phyloP scores from a whole-genome alignment of 1,140 invertebrate species.

The Thalassaphorura encarpata region DNA sequence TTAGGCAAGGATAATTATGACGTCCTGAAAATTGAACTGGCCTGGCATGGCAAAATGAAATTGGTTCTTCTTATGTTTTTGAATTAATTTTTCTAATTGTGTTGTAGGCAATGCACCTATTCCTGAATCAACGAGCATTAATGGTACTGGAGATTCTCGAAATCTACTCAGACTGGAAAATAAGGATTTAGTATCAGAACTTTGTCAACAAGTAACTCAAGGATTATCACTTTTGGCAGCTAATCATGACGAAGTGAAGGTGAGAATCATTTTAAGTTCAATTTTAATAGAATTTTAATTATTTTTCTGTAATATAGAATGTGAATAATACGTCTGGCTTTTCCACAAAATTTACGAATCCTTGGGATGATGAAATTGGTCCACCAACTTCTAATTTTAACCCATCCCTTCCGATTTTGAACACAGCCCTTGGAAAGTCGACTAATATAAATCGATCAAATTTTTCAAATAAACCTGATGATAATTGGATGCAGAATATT shows the following conservation, averaged over 20 bases:
- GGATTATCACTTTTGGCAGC: slow-evolving; percentile 66
- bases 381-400: background rate
- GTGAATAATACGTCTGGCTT: background rate
- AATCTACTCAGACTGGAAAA: slow-evolving; percentile 23
- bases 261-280: too few species aligned
- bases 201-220: slow-evolving; percentile 78
- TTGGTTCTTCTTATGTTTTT: too few species aligned
- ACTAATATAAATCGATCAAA: slow-evolving; percentile 1
- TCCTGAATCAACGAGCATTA: background rate
- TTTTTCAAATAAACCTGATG: background rate
- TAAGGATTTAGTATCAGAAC: slow-evolving; percentile 53
- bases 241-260: slow-evolving; percentile 49
- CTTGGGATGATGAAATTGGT: slow-evolving; percentile 28
- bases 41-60: background rate
- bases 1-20: too few species aligned
- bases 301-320: too few species aligned
- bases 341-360: slow-evolving; percentile 25
- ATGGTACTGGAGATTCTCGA: slow-evolving; percentile 7
- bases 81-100: background rate
- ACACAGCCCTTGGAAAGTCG: slow-evolving; percentile 1
- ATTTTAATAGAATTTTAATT: background rate
- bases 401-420: background rate
- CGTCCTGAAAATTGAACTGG: too few species aligned
- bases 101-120: background rate
- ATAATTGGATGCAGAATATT: slow-evolving; percentile 5